phyloP scores from a whole-genome alignment of 2,113 vertebrate genomes.

The Uropsilus gracilis region DNA sequence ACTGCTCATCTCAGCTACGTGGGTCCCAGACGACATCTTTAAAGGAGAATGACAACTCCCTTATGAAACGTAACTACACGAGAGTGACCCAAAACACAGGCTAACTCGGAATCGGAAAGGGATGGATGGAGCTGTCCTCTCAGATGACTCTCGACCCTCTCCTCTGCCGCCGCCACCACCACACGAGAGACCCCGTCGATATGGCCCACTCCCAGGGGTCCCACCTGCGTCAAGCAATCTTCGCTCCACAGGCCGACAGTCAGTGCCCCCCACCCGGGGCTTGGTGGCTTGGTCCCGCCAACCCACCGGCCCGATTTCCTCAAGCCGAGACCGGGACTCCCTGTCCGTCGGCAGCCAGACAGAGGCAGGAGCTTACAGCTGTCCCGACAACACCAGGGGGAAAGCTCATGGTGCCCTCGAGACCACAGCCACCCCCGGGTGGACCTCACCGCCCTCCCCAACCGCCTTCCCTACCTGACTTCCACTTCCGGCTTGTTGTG shows the following conservation, averaged over 20 bases:
- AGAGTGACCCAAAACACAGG: neutral
- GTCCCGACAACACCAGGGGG: neutral
- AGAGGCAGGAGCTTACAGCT: neutral
- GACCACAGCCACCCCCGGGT: neutral
- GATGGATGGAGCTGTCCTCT: neutral
- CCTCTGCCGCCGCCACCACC: too few species aligned
- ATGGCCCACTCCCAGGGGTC: neutral
- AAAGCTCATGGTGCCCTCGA: neutral
- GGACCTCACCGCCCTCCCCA: neutral
- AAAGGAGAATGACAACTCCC: neutral
- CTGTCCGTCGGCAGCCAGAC: neutral
- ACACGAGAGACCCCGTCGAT: too few species aligned
- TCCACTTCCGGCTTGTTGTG: constrained; percentile 99
- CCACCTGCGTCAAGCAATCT: neutral
- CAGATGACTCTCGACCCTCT: neutral
- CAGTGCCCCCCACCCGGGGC: too few species aligned
- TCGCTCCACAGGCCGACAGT: too few species aligned
- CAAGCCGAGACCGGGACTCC: constrained; percentile 15
- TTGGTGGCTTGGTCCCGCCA: constrained; percentile 5
- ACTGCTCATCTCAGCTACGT: neutral
- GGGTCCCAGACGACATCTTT: neutral
- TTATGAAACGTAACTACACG: constrained; percentile 28
- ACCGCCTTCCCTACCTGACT: constrained; percentile 91
- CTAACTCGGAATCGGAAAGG: neutral
- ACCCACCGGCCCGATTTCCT: constrained; percentile 49